Evolutionary conservation across 2,888 invertebrate genomes (phyloP), one percentile per base, ranked within the genome.

Genomic region (Galeruca laticollis): DNA sequence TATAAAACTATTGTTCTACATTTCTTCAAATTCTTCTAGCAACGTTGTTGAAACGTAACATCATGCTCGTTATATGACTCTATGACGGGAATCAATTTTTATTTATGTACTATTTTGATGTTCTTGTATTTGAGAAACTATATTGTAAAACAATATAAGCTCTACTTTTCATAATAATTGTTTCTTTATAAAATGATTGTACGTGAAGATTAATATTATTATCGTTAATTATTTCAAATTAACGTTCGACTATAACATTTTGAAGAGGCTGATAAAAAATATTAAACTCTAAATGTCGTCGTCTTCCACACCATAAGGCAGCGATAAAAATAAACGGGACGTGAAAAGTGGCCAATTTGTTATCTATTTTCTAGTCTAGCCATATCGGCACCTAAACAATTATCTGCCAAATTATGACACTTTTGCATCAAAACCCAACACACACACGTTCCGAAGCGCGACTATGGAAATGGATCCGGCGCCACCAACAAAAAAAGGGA

Each of bases 321-420:
- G 37, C 37, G 8, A 37, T 13, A 13, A 37, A 37, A 37, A 11
- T 13, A 13, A 37, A 37, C 37, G 37, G 37, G 13, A 43, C 13
- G 70, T 69, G 73, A 76, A 79, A 77, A 80, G 79, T 79, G 78
- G 79, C 75, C 78, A 79, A 80, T 80, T 79, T 78, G 80, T 80
- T 80, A 80, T 79, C 79, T 75, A 68, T 63, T 40, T 67, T 72
- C 73, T 43, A 68, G 83, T 83, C 83, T 83, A 83, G 84, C 74
- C 84, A 76, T 64, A 61, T 75, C 77, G 84, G 83, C 84, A 82
- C 84, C 84, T 80, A 75, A 75, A 79, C 84, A 82, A 82, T 82
- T 82, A 83, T 82, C 81, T 79, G 82, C 80, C 81, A 82, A 83
- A 82, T 82, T 83, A 82, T 82, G 82, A 82, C 82, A 82, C 82